phyloP scores from a whole-genome alignment of 2,888 invertebrate species.

The Eremobia ochroleuca region DNA sequence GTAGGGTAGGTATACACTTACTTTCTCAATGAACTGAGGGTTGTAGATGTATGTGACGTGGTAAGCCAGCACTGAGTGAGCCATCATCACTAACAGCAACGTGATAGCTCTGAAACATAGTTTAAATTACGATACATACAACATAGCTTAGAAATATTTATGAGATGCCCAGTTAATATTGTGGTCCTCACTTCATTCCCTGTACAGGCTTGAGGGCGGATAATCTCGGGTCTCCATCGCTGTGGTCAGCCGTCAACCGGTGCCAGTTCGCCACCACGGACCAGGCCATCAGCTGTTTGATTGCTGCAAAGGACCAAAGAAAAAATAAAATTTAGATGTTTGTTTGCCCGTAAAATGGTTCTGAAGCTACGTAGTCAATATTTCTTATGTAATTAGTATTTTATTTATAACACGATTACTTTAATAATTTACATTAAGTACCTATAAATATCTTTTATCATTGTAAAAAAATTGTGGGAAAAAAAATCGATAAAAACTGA shows the following conservation, averaged over 20 bases:
- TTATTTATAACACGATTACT: background rate
- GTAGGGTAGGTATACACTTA: conserved; percentile 45
- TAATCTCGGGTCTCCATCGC: conserved; percentile 73
- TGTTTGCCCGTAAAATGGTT: background rate
- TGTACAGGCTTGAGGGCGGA: conserved; percentile 76
- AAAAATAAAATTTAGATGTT: background rate
- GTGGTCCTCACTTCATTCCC: conserved; percentile 75
- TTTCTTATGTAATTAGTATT: background rate
- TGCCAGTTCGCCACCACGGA: conserved; percentile 76
- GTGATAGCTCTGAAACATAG: conserved; percentile 75
- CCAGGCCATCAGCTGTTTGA: conserved; percentile 74
- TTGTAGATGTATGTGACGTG: conserved; percentile 77
- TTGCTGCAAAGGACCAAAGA: conserved; percentile 69
- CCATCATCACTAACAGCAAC: conserved; percentile 75
- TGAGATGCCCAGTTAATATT: background rate
- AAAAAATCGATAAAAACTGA: conserved; percentile 5
- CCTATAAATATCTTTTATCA: background rate
- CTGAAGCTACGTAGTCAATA: background rate
- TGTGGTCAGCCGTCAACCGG: conserved; percentile 72
- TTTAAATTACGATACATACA: background rate
- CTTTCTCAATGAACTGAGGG: conserved; percentile 77
- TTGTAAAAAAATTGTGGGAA: background rate
- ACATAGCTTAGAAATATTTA: background rate
- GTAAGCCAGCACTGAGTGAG: conserved; percentile 75
- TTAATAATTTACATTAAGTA: background rate